These are phyloP conservation scores for Coenonympha arcania DNA, from an alignment of 2,888 invertebrate species.

Conservation along the genomic window DNA sequence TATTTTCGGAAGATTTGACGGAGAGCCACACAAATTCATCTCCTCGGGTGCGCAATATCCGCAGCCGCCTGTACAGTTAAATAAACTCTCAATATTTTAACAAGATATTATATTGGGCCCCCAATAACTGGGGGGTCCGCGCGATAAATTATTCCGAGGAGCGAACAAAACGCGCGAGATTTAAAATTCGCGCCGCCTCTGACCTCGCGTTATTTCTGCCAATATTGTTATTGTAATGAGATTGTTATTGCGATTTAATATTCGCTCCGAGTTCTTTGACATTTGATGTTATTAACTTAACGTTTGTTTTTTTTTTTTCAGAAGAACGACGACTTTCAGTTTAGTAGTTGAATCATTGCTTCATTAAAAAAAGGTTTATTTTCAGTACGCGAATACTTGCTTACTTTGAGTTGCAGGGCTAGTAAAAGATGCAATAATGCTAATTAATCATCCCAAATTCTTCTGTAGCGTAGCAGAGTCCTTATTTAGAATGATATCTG, in stretches of 20 bases:
- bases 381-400: no score
- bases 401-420: no score
- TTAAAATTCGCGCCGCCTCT: conserved; percentile 3
- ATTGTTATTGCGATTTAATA: conserved; percentile 6
- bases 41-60: no score
- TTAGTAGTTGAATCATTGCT: no score
- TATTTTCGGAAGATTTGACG: no score
- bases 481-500: no score
- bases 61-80: background rate
- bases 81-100: conserved; percentile 2
- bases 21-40: no score
- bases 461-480: no score
- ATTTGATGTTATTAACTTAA: background rate
- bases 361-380: no score
- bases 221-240: conserved; percentile 6
- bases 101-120: background rate
- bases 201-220: background rate
- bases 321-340: no score
- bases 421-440: no score
- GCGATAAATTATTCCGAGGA: conserved; percentile 11
- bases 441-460: no score
- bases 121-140: background rate
- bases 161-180: conserved; percentile 11
- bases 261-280: background rate
- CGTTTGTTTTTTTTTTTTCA: background rate